These are phyloP conservation scores for Xenopus laevis DNA, from an alignment of 2,113 vertebrate species.

Conservation along the genomic window DNA sequence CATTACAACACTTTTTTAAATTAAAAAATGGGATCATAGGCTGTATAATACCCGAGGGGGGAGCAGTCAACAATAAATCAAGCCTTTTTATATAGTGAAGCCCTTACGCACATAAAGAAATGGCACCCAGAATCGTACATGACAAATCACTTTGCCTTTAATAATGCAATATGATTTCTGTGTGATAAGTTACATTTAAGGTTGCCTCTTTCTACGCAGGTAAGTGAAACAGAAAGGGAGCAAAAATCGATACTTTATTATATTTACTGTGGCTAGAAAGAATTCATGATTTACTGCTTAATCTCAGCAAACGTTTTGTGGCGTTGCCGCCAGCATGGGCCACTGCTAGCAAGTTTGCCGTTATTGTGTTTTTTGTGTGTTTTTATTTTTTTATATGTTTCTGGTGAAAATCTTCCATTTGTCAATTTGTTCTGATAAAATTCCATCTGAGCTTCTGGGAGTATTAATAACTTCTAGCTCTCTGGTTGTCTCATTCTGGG, in stretches of 20 bases:
- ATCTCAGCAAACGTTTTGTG: not conserved
- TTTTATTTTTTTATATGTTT: too few relatives aligned
- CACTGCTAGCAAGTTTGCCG: not conserved
- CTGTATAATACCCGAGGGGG: too few relatives aligned
- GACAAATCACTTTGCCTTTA: not conserved
- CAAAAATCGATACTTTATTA: conserved; percentile 2
- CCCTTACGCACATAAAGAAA: not conserved
- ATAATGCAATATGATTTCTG: not conserved
- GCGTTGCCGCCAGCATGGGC: not conserved
- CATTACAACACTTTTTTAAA: too few relatives aligned
- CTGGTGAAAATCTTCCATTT: too few relatives aligned
- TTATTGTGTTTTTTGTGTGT: too few relatives aligned
- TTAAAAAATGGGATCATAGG: too few relatives aligned
- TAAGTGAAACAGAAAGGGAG: not conserved
- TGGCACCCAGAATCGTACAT: not conserved
- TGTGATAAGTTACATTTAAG: not conserved
- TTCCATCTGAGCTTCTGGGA: too few relatives aligned
- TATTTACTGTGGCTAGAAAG: not conserved
- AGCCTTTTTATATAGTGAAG: too few relatives aligned
- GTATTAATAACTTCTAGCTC: too few relatives aligned
- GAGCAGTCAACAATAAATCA: too few relatives aligned
- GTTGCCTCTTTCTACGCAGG: not conserved
- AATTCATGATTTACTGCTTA: not conserved
- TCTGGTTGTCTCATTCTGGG: too few relatives aligned
- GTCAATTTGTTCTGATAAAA: too few relatives aligned